Conservation (phyloP, 2,888 invertebrate species). For the Cheilosia pagana region DNA sequence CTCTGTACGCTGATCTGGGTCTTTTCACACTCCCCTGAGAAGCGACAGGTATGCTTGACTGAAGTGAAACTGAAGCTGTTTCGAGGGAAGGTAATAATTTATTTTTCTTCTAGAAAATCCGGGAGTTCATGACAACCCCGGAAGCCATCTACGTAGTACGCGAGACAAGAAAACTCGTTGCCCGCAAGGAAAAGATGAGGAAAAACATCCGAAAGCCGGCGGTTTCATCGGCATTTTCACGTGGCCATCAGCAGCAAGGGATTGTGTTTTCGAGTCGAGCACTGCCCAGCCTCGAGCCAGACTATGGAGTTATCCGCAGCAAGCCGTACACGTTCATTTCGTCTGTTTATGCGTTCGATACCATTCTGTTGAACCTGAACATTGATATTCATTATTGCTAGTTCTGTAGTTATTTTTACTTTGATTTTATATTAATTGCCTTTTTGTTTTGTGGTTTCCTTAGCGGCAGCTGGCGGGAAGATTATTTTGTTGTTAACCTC, state of each 20-base stretch:
- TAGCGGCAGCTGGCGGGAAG: constrained; percentile 39
- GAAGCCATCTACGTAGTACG: constrained; percentile 83
- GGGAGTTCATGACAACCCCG: constrained; percentile 81
- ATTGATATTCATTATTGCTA: constrained; percentile 77
- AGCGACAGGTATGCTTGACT: constrained; percentile 78
- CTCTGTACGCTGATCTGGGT: constrained; percentile 88
- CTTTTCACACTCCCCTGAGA: constrained; percentile 84
- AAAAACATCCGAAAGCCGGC: constrained; percentile 80
- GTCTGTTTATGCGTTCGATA: constrained; percentile 83
- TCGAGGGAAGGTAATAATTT: constrained; percentile 1
- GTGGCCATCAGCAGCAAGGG: constrained; percentile 73
- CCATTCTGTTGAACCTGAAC: constrained; percentile 80
- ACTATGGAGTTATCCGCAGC: constrained; percentile 81
- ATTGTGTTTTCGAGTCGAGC: constrained; percentile 77
- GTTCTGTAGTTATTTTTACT: constrained; percentile 17
- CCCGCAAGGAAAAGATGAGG: constrained; percentile 83
- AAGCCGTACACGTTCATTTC: constrained; percentile 82
- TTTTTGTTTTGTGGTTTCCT: constrained; percentile 30
- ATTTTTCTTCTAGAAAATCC: constrained; percentile 79
- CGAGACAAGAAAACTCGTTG: constrained; percentile 82
- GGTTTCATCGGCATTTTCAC: constrained; percentile 53
- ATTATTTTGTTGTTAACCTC: constrained; percentile 28
- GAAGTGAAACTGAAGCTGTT: too few species aligned
- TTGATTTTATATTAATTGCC: constrained; percentile 28
- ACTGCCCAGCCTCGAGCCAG: constrained; percentile 82